A percentile compares a stretch with the other conserved stretches of the same genome.
Conservation (phyloP, 2,797 vertebrate genomes). For the Artibeus jamaicensis region DNA sequence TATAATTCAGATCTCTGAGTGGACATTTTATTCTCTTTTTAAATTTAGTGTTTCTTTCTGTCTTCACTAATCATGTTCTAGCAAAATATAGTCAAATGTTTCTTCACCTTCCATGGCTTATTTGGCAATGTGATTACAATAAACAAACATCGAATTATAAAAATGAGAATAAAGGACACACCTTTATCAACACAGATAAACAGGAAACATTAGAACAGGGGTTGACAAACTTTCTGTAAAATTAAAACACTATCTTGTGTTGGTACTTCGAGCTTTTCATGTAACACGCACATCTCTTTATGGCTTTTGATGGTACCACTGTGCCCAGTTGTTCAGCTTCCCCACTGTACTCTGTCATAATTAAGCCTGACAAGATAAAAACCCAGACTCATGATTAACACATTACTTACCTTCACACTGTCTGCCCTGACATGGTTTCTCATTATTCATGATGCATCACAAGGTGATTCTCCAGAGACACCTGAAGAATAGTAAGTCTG, state of each 20-base stretch:
- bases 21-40: constrained; percentile 1
- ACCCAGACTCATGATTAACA: constrained; percentile 52
- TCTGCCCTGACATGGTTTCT: not conserved
- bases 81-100: not conserved
- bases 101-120: not conserved
- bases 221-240: not conserved
- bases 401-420: constrained; percentile 59
- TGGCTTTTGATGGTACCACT: not conserved
- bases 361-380: constrained; percentile 52
- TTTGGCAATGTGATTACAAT: not conserved
- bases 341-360: constrained; percentile 19
- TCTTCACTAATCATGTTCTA: not conserved
- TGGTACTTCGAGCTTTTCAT: not conserved
- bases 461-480: constrained; percentile 40
- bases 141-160: not conserved
- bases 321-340: not conserved
- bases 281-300: not conserved
- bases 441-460: constrained; percentile 13
- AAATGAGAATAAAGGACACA: not conserved
- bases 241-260: not conserved
- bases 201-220: not conserved
- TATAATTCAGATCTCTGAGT: constrained; percentile 20
- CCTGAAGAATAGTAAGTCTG: constrained; percentile 42
- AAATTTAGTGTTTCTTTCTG: constrained; percentile 24
- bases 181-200: not conserved